These are phyloP conservation scores for Manduca sexta DNA, from an alignment of 1,140 invertebrate species.

Conservation along the genomic window DNA sequence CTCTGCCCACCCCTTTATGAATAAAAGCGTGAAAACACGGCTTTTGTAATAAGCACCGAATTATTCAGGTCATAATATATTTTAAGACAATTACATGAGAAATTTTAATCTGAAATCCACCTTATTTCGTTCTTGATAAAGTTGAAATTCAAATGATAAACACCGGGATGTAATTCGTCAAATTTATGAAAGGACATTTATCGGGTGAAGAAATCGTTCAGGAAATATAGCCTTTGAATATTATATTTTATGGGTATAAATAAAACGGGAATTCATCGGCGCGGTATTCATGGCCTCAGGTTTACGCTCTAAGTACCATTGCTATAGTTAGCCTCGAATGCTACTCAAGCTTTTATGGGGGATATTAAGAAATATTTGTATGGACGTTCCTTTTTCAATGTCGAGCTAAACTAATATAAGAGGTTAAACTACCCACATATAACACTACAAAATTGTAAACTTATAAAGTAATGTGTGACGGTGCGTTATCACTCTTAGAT, in stretches of 20 bases:
- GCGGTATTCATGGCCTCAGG: background rate
- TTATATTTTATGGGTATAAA: conserved; percentile 19
- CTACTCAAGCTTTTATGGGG: too few relatives aligned
- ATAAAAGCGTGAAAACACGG: background rate
- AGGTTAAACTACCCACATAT: too few relatives aligned
- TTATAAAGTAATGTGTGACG: too few relatives aligned
- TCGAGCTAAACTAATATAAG: too few relatives aligned
- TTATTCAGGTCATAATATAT: conserved; percentile 17
- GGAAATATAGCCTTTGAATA: conserved; percentile 19
- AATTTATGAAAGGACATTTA: conserved; percentile 20
- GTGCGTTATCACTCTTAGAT: too few relatives aligned
- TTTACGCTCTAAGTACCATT: background rate
- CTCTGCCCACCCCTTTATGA: background rate
- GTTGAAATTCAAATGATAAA: conserved; percentile 2
- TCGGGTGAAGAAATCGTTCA: conserved; percentile 15
- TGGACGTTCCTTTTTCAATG: too few relatives aligned
- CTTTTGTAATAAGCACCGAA: conserved; percentile 1
- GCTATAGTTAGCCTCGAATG: too few relatives aligned
- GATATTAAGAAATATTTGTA: too few relatives aligned
- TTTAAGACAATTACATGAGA: conserved; percentile 3
- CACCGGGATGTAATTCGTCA: conserved; percentile 6
- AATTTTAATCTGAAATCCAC: background rate
- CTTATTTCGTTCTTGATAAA: background rate
- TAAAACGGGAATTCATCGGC: conserved; percentile 10
- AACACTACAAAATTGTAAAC: too few relatives aligned